Evolutionary conservation across 2,113 vertebrate species (phyloP).

Genomic region (Saimiri boliviensis): DNA sequence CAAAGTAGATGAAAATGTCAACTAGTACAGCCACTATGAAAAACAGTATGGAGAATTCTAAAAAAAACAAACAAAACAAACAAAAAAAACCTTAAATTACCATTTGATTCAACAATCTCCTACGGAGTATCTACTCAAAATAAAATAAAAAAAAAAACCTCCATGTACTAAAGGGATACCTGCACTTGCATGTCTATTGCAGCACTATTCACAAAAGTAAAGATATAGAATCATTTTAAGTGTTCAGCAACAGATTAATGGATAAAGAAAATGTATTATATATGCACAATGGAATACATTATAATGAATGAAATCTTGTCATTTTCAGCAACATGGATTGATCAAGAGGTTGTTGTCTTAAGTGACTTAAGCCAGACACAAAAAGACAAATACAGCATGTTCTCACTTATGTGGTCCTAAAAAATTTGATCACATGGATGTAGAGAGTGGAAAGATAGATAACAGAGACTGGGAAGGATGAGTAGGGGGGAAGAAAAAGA

Average conservation of each 20-base stretch:
- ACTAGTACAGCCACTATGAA: neutral
- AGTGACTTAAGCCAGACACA: neutral
- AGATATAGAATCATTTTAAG: neutral
- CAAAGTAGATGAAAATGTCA: neutral
- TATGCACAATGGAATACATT: neutral
- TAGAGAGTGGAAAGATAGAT: neutral
- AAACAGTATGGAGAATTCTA: neutral
- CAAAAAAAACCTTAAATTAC: neutral
- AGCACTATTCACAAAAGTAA: neutral
- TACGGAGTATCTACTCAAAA: neutral
- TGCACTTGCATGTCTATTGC: neutral
- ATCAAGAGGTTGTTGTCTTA: neutral
- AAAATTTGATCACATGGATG: neutral
- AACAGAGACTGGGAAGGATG: neutral
- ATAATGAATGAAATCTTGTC: neutral
- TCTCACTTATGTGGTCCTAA: neutral
- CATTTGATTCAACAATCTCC: neutral
- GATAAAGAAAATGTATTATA: neutral
- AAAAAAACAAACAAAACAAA: too few relatives aligned
- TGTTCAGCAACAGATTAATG: neutral
- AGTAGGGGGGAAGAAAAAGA: neutral
- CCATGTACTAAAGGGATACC: neutral
- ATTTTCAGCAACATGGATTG: neutral
- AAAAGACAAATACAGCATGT: neutral
- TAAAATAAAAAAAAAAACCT: neutral